phyloP scores from a whole-genome alignment of 2,888 invertebrate genomes.

The Leucania comma region DNA sequence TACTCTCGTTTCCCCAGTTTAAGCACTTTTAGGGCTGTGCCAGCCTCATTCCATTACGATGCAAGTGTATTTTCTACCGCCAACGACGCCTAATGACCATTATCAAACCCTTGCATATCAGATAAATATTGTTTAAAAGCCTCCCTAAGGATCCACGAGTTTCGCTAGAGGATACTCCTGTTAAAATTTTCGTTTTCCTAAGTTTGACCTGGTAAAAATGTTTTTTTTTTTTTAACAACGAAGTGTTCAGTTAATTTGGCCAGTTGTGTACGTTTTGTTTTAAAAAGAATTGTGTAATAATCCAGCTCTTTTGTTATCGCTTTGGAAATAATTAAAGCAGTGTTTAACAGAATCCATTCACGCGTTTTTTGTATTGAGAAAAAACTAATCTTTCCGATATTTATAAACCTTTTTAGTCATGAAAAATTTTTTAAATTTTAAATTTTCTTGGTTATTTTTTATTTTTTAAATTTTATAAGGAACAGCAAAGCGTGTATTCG shows the following conservation, averaged over 20 bases:
- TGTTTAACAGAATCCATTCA: not conserved
- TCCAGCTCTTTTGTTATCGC: constrained; percentile 1
- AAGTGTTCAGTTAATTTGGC: constrained; percentile 13
- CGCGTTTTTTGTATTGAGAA: not conserved
- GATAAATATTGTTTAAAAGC: constrained; percentile 65
- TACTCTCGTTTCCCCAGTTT: constrained; percentile 37
- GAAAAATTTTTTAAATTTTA: no score
- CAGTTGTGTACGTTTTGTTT: constrained; percentile 8
- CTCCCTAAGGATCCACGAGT: constrained; percentile 35
- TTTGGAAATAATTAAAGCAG: not conserved
- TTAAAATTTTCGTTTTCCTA: constrained; percentile 40
- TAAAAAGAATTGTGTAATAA: constrained; percentile 1
- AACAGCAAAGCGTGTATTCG: no score
- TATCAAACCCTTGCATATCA: constrained; percentile 61
- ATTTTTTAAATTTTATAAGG: no score
- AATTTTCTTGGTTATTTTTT: no score
- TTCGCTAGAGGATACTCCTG: constrained; percentile 40
- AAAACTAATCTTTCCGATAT: not conserved
- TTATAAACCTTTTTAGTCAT: not conserved
- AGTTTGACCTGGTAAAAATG: constrained; percentile 36
- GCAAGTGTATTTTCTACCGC: constrained; percentile 58
- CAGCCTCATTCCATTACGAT: constrained; percentile 58
- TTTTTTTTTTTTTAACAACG: constrained; percentile 16
- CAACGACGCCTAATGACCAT: constrained; percentile 60
- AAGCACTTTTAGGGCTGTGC: constrained; percentile 53